Percentiles rank a stretch among this genome's conserved stretches.
phyloP scores from a whole-genome alignment of 2,888 invertebrate genomes.

The Trissoscelio sp. region DNA sequence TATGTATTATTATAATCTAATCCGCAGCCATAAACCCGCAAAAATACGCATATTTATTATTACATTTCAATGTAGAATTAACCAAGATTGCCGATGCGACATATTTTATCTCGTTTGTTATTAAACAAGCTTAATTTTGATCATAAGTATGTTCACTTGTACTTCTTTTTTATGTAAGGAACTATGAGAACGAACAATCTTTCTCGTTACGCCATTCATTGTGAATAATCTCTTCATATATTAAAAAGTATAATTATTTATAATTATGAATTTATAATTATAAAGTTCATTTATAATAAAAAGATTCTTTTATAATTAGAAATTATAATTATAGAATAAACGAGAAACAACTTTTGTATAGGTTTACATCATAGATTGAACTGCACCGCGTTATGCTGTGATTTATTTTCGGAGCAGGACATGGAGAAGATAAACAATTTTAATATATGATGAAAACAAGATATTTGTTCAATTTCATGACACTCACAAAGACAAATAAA shows the following conservation, averaged over 20 bases:
- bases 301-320: slow-evolving; percentile 74
- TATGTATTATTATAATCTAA: slow-evolving; percentile 13
- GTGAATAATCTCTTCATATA: slow-evolving; percentile 62
- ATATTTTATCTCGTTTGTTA: slow-evolving; percentile 57
- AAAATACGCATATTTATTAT: slow-evolving; percentile 19
- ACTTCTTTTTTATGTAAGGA: slow-evolving; percentile 57
- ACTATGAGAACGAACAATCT: slow-evolving; percentile 45
- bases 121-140: slow-evolving; percentile 57
- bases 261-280: slow-evolving; percentile 62
- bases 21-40: too few species aligned
- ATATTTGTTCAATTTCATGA: slow-evolving; percentile 71
- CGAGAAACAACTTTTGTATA: slow-evolving; percentile 79
- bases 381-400: slow-evolving; percentile 77
- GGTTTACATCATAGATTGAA: slow-evolving; percentile 77
- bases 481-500: slow-evolving; percentile 29
- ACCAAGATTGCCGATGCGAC: slow-evolving; percentile 46
- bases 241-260: slow-evolving; percentile 55
- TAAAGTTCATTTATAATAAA: slow-evolving; percentile 59
- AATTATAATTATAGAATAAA: slow-evolving; percentile 76
- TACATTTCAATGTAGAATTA: slow-evolving; percentile 45
- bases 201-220: slow-evolving; percentile 62
- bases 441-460: slow-evolving; percentile 14
- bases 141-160: slow-evolving; percentile 48
- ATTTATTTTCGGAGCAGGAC: slow-evolving; percentile 79
- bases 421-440: slow-evolving; percentile 45